These are phyloP conservation scores for Octodon degus DNA, from an alignment of 2,113 vertebrate species.

Conservation along the genomic window DNA sequence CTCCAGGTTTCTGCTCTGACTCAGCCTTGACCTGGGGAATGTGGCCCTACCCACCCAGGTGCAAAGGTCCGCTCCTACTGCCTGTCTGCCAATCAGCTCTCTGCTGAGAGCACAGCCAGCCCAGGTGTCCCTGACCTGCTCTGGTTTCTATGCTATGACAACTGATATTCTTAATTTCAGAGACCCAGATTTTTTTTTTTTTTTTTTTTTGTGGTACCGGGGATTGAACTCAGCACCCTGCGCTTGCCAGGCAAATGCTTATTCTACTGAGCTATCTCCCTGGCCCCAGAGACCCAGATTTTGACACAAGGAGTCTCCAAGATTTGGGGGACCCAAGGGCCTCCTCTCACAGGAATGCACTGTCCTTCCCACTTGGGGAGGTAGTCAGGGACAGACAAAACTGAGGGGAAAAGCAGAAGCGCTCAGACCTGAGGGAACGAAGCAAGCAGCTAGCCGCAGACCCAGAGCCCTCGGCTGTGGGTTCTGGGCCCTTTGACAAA, in stretches of 20 bases:
- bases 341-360: background rate
- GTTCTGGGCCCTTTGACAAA: background rate
- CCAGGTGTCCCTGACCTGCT: background rate
- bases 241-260: too few relatives aligned
- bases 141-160: background rate
- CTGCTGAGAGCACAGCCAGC: background rate
- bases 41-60: constrained; percentile 38
- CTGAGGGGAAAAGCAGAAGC: background rate
- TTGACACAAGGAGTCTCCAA: background rate
- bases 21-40: constrained; percentile 64
- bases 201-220: background rate
- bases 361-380: background rate
- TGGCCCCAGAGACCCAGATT: background rate
- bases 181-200: background rate
- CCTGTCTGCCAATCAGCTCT: background rate
- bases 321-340: background rate
- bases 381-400: background rate
- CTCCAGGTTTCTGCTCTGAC: constrained; percentile 66
- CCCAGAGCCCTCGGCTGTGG: background rate
- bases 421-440: background rate
- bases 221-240: too few relatives aligned
- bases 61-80: background rate
- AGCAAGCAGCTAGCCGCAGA: background rate
- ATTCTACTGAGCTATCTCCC: too few relatives aligned
- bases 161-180: background rate